These are phyloP conservation scores for Sorex araneus DNA, from an alignment of 2,113 vertebrate genomes.

Conservation along the genomic window DNA sequence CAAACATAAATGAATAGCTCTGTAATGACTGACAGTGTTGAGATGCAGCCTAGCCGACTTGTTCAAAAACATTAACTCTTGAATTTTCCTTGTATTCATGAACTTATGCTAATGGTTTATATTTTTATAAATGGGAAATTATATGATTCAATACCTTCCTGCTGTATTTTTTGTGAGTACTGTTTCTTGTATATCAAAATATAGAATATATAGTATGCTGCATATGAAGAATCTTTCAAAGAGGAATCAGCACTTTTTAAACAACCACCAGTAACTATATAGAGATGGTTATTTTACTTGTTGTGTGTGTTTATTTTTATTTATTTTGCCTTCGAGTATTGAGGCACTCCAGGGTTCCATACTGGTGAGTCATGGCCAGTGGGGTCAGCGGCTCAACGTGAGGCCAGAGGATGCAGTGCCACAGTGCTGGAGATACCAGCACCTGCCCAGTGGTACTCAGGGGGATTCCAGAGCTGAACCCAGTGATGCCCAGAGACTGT, in stretches of 20 bases:
- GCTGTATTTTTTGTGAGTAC: background rate
- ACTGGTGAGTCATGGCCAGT: too few relatives aligned
- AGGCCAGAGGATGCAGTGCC: too few relatives aligned
- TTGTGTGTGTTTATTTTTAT: too few relatives aligned
- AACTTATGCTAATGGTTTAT: slow-evolving; percentile 7
- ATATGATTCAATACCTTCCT: background rate
- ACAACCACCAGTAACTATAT: background rate
- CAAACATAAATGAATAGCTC: slow-evolving; percentile 12
- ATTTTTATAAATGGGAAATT: slow-evolving; percentile 58
- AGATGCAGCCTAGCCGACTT: background rate
- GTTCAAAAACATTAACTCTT: background rate
- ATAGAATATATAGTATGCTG: background rate
- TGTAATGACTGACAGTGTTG: slow-evolving; percentile 8
- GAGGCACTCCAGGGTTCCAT: too few relatives aligned
- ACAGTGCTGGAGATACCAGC: too few relatives aligned
- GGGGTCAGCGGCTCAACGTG: too few relatives aligned
- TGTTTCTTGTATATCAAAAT: slow-evolving; percentile 22
- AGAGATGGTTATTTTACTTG: too few relatives aligned
- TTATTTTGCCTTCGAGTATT: too few relatives aligned
- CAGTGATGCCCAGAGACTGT: too few relatives aligned
- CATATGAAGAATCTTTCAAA: background rate
- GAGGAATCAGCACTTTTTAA: background rate
- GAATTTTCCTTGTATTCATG: slow-evolving; percentile 11
- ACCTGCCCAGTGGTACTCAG: too few relatives aligned
- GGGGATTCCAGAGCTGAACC: too few relatives aligned